A percentile compares a stretch with the other conserved stretches of the same genome.
These are phyloP conservation scores for Hemistola chrysoprasaria DNA, from an alignment of 2,888 invertebrate species.

Conservation along the genomic window DNA sequence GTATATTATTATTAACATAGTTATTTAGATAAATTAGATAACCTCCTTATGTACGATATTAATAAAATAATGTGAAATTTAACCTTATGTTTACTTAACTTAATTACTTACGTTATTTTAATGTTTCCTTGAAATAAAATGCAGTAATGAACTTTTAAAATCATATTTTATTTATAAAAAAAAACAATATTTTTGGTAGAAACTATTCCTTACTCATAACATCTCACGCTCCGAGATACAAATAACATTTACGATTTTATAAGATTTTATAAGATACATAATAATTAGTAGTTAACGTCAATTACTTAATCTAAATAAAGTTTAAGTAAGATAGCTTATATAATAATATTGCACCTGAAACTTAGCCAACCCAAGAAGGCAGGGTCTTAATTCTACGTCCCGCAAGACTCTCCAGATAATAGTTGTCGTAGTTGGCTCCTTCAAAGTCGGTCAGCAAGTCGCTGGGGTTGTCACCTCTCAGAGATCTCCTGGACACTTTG, in stretches of 20 bases:
- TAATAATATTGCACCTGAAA: conserved; percentile 20
- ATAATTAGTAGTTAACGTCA: too few species aligned
- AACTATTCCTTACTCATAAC: conserved; percentile 1
- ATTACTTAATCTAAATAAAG: too few species aligned
- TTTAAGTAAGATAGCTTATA: too few species aligned
- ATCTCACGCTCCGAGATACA: neutral
- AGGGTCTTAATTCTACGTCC: conserved; percentile 71
- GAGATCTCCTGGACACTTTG: conserved; percentile 58
- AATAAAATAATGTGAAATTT: too few species aligned
- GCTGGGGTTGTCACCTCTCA: conserved; percentile 60
- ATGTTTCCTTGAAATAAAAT: too few species aligned
- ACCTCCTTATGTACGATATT: too few species aligned
- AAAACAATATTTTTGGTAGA: conserved; percentile 15
- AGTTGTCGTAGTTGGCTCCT: conserved; percentile 51
- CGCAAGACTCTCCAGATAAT: conserved; percentile 37
- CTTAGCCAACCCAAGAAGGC: conserved; percentile 68
- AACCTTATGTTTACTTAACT: too few species aligned
- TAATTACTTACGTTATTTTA: too few species aligned
- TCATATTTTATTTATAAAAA: conserved; percentile 8
- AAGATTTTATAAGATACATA: too few species aligned
- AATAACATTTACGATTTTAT: conserved; percentile 1
- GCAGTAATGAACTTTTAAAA: neutral
- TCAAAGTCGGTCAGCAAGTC: conserved; percentile 65
- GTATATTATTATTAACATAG: too few species aligned
- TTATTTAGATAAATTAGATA: too few species aligned